phyloP scores from a whole-genome alignment of 2,113 vertebrate genomes.

The Nesoenas mayeri region DNA sequence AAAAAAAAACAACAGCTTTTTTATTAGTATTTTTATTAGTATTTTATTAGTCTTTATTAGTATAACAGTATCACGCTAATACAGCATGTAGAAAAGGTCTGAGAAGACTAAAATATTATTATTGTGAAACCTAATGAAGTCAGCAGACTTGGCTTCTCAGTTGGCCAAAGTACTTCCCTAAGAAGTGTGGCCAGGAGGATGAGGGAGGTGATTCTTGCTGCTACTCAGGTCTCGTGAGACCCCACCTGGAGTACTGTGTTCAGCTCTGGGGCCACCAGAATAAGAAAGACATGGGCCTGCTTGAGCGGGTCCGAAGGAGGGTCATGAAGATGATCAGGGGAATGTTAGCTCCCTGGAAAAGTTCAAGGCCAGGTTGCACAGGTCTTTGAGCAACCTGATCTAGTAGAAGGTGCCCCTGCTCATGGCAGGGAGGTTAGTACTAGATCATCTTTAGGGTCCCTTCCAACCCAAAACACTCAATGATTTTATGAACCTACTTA shows the following conservation, averaged over 20 bases:
- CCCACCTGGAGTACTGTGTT: too few relatives aligned
- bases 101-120: not conserved
- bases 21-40: too few relatives aligned
- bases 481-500: not conserved
- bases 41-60: not conserved
- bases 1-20: not conserved
- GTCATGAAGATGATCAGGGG: too few relatives aligned
- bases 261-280: too few relatives aligned
- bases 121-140: not conserved
- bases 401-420: not conserved
- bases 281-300: too few relatives aligned
- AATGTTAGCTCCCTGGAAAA: too few relatives aligned
- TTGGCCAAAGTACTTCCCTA: not conserved
- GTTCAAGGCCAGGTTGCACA: not conserved
- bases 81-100: not conserved
- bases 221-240: too few relatives aligned
- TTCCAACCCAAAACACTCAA: not conserved
- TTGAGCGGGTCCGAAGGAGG: too few relatives aligned
- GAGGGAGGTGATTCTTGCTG: not conserved
- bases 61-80: not conserved
- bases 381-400: not conserved
- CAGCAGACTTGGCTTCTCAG: not conserved
- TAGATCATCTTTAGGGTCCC: not conserved
- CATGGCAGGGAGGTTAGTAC: not conserved
- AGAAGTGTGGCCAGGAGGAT: accelerated